Conservation (phyloP, 2,888 invertebrate species). For the Protonemura montana region DNA sequence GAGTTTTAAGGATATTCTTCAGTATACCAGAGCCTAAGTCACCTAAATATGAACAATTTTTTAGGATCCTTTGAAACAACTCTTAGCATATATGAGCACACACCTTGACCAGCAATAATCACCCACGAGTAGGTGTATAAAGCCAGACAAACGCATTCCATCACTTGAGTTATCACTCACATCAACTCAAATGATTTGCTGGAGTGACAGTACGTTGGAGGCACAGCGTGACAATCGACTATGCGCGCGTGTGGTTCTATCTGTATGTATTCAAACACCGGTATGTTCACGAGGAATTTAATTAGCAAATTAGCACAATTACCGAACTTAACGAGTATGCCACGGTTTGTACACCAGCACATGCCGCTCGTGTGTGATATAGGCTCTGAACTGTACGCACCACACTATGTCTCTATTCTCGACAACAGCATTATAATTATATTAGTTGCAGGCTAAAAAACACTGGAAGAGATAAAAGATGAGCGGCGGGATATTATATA, state of each 20-base stretch:
- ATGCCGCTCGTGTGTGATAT: not conserved
- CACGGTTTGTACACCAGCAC: not conserved
- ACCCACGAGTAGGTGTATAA: too few species aligned
- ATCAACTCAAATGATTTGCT: too few species aligned
- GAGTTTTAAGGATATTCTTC: too few species aligned
- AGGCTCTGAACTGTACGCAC: not conserved
- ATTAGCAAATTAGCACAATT: conserved; percentile 60
- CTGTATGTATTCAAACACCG: not conserved
- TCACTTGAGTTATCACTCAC: too few species aligned
- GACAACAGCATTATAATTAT: conserved; percentile 37
- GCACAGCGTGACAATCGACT: not conserved
- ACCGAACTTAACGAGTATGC: conserved; percentile 52
- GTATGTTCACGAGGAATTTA: conserved; percentile 54
- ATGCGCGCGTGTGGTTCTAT: not conserved
- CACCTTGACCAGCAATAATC: too few species aligned
- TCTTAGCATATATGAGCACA: too few species aligned
- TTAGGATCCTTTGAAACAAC: too few species aligned
- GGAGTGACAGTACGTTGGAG: too few species aligned
- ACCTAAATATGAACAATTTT: too few species aligned
- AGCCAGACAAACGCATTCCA: too few species aligned
- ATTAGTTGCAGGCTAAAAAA: conserved; percentile 35
- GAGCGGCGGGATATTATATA: not conserved
- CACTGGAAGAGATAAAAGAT: not conserved
- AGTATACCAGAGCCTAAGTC: too few species aligned
- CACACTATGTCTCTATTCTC: conserved; percentile 26